phyloP scores from a whole-genome alignment of 2,797 vertebrate genomes.

The Diceros bicornis region DNA sequence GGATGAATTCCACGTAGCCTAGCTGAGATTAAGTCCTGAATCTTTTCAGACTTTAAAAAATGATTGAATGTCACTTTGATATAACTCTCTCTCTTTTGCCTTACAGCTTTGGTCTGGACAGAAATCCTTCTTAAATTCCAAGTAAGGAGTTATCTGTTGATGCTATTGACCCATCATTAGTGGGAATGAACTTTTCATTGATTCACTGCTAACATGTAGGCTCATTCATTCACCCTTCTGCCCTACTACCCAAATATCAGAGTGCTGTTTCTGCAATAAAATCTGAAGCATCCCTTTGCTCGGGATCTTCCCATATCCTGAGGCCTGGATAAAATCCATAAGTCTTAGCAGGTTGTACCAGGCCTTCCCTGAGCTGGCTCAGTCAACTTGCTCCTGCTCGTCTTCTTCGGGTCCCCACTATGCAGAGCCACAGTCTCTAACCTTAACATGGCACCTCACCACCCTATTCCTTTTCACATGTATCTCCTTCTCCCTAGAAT shows the following conservation, averaged over 20 bases:
- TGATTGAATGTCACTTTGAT: constrained; percentile 33
- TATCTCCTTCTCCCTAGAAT: background rate
- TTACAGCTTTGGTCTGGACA: constrained; percentile 21
- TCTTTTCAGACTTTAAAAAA: constrained; percentile 25
- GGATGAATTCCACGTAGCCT: background rate
- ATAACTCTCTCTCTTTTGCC: background rate
- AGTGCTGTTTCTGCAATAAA: background rate
- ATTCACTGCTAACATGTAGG: background rate
- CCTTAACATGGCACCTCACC: background rate
- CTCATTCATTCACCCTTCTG: background rate
- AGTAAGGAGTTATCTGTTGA: background rate
- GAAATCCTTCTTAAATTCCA: background rate
- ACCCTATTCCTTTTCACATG: background rate
- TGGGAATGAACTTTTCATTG: background rate
- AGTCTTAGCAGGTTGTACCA: background rate
- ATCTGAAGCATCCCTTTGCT: background rate
- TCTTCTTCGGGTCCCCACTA: background rate
- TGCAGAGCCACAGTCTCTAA: background rate
- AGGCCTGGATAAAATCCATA: background rate
- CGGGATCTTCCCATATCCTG: background rate
- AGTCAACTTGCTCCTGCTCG: background rate
- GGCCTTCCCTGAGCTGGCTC: background rate
- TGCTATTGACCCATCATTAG: background rate
- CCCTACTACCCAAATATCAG: background rate
- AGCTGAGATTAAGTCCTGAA: background rate